These are phyloP conservation scores for Microplitis demolitor DNA, from an alignment of 1,140 invertebrate genomes.

Conservation along the genomic window DNA sequence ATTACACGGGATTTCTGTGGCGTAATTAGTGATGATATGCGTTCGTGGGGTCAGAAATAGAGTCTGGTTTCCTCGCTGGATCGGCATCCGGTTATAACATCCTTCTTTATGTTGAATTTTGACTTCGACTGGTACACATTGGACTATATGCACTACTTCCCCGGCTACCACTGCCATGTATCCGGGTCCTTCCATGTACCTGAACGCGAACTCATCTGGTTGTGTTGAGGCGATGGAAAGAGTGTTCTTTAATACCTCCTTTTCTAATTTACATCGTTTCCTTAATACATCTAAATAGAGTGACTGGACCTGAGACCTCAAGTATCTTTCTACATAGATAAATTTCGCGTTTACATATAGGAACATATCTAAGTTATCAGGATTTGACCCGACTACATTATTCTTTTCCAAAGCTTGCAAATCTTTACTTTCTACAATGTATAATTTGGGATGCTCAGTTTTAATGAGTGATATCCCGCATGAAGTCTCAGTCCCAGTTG, in stretches of 20 bases:
- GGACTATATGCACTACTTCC: constrained; percentile 22
- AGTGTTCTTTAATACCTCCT: too few relatives aligned
- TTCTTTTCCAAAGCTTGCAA: constrained; percentile 16
- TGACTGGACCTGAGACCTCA: not conserved
- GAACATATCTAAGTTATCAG: constrained; percentile 30
- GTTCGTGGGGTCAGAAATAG: constrained; percentile 28
- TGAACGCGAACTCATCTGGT: constrained; percentile 9
- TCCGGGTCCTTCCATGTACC: constrained; percentile 21
- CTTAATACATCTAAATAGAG: constrained; percentile 10
- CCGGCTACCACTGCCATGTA: constrained; percentile 26
- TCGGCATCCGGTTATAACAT: constrained; percentile 30
- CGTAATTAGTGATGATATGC: constrained; percentile 20
- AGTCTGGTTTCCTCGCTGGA: not conserved
- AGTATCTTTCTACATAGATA: constrained; percentile 21
- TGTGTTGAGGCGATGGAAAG: too few relatives aligned
- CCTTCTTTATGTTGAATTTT: constrained; percentile 1
- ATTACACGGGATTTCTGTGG: constrained; percentile 20
- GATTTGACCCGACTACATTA: constrained; percentile 4
- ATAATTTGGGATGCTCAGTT: constrained; percentile 35
- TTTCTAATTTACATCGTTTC: constrained; percentile 16
- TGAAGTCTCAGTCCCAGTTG: not conserved
- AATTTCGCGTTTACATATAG: constrained; percentile 28
- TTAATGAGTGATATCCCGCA: constrained; percentile 20
- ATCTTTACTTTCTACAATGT: constrained; percentile 28
- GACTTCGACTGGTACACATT: constrained; percentile 26